These are phyloP conservation scores for Sylvia borin DNA, from an alignment of 2,797 vertebrate genomes.

Conservation along the genomic window DNA sequence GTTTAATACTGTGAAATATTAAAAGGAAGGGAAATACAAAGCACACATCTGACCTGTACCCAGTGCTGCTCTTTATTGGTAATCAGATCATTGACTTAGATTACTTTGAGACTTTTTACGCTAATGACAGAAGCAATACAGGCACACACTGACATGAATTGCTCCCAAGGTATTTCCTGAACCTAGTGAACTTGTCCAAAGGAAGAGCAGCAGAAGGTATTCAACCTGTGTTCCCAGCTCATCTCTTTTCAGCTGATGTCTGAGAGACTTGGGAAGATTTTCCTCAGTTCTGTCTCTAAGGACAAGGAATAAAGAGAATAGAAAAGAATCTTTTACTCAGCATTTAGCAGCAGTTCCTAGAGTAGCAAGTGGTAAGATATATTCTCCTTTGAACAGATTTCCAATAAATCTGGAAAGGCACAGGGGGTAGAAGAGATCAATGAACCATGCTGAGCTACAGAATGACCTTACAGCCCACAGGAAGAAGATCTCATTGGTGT, in stretches of 20 bases:
- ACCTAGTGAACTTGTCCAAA: background rate
- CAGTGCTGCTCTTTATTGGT: slow-evolving; percentile 17
- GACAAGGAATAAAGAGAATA: slow-evolving; percentile 22
- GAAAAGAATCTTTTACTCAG: slow-evolving; percentile 39
- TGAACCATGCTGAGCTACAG: slow-evolving; percentile 47
- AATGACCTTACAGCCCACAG: slow-evolving; percentile 53
- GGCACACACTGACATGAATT: background rate
- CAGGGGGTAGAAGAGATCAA: slow-evolving; percentile 44
- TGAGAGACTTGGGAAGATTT: slow-evolving; percentile 27
- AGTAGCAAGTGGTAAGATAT: background rate
- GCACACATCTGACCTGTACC: background rate
- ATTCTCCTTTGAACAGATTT: slow-evolving; percentile 56
- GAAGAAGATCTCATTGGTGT: slow-evolving; percentile 50
- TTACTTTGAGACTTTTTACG: background rate
- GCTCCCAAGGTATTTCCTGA: slow-evolving; percentile 40
- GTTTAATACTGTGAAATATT: background rate
- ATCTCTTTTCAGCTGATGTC: slow-evolving; percentile 22
- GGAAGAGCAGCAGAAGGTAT: slow-evolving; percentile 9
- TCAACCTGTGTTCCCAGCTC: slow-evolving; percentile 2
- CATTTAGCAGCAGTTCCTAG: slow-evolving; percentile 15
- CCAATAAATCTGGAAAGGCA: slow-evolving; percentile 59
- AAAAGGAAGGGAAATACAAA: slow-evolving; percentile 19
- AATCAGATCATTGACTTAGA: slow-evolving; percentile 41
- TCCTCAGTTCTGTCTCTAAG: slow-evolving; percentile 16
- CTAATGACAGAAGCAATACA: slow-evolving; percentile 51